Base-by-base conservation (phyloP, 2,797 vertebrate species). In the Morelia viridis region DNA sequence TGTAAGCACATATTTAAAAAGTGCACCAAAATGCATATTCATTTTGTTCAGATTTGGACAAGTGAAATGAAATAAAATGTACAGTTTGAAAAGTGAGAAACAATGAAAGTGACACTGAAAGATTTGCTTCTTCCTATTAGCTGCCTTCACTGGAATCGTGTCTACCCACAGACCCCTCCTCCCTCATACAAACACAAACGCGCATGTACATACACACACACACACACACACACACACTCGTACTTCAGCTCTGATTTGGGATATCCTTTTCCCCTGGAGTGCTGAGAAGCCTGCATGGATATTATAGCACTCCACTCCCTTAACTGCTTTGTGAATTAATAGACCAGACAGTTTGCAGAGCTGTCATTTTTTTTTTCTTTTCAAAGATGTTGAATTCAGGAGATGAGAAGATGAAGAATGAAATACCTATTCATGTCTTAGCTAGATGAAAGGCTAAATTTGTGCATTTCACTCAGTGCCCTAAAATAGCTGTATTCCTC, bases 331-430 rank as follows among this genome's bases (percentile, higher is more conserved):
- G 57, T 92, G 90, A 41, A 56, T 84, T 94, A 94, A 87, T 76
- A 93, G 84, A 58, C 53, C 56, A 91, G 58, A 31, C 61, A 76
- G 41, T 96, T 92, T 94, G 57, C 71, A 87, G 90, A 58, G 84
- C 90, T 95, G 91, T 94, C 93, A 89, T 95, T 92, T 95, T 15
- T 95, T 15, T 91, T 61, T 46, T 57, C 90, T 91, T 95, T 93
- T 93, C 94, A 90, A 58, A 91, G 93, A 93, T 1, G 7, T 92
- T 89, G 84, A 92, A 94, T 71, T 93, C 68, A 46, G 35, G 53
- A 89, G 62, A 50, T 80, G 65, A 61, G 65, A 91, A 91, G 83
- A 85, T 8, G 15, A 89, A 68, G 61, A 85, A 93, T 92, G 88
- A 91, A 85, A n/a, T 93, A n/a, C 56, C 62, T 91, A 31, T 71